These are phyloP conservation scores for Meiosimyza platycephala DNA, from an alignment of 2,888 invertebrate species.

Conservation along the genomic window DNA sequence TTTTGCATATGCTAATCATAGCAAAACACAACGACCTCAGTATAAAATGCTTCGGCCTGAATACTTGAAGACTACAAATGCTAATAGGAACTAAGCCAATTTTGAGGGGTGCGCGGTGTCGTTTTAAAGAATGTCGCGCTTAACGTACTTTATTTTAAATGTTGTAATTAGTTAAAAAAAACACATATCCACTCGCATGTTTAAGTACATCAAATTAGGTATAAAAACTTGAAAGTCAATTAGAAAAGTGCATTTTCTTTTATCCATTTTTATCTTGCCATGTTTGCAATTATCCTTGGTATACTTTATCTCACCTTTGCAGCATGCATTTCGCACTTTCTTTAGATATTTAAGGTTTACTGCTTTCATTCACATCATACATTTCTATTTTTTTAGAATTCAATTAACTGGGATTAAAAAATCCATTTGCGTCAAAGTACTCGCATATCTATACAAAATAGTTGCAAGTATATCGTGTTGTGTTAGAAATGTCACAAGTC, in stretches of 20 bases:
- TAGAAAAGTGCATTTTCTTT: slow-evolving; percentile 24
- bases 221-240: slow-evolving; percentile 19
- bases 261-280: neutral
- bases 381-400: slow-evolving; percentile 36
- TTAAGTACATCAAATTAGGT: too few relatives aligned
- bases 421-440: slow-evolving; percentile 54
- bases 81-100: too few relatives aligned
- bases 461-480: too few relatives aligned
- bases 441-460: neutral
- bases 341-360: slow-evolving; percentile 15
- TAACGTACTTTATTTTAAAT: neutral
- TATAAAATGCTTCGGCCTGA: neutral
- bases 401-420: slow-evolving; percentile 60
- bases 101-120: neutral
- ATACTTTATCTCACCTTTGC: neutral
- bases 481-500: too few relatives aligned
- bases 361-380: neutral
- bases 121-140: neutral
- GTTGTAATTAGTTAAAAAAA: neutral
- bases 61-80: neutral
- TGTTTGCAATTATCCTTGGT: neutral
- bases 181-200: too few relatives aligned
- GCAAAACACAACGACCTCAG: slow-evolving; percentile 48
- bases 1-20: slow-evolving; percentile 49
- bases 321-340: slow-evolving; percentile 22